Conservation (phyloP, 30 jellyfish, hydroid and myxozoan genomes). For the Cassiopea xamachana region DNA sequence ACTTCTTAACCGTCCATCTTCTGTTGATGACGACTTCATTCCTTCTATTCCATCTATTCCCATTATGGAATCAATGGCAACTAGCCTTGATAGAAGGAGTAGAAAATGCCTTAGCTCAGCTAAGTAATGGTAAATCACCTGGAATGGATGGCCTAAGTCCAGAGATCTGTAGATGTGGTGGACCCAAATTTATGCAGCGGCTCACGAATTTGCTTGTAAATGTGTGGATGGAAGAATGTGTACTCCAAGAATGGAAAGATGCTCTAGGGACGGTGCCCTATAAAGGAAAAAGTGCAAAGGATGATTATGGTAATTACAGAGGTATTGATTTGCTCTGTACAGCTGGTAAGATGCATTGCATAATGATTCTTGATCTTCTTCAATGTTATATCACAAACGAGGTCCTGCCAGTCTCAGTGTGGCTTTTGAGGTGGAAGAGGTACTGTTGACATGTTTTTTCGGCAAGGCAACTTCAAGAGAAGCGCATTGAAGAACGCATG, state of each 20-base stretch:
- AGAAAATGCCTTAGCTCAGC: background rate
- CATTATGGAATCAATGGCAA: background rate
- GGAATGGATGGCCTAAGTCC: constrained; percentile 16
- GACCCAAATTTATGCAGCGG: background rate
- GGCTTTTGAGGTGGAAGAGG: constrained; percentile 29
- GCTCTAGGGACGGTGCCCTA: background rate
- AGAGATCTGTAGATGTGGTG: constrained; percentile 3
- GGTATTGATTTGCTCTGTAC: constrained; percentile 23
- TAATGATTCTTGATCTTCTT: constrained; percentile 9
- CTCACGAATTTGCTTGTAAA: background rate
- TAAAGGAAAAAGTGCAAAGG: constrained; percentile 2
- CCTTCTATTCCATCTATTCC: constrained; percentile 14
- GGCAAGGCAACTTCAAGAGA: constrained; percentile 44
- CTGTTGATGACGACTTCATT: constrained; percentile 4
- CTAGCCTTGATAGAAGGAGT: constrained; percentile 6
- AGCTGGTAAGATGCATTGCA: constrained; percentile 9
- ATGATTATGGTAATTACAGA: background rate
- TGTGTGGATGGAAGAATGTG: background rate
- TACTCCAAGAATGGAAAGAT: constrained; percentile 11
- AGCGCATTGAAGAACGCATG: constrained; percentile 3
- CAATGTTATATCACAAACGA: background rate
- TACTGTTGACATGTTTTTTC: constrained; percentile 30
- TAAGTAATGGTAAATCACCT: constrained; percentile 11
- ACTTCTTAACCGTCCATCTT: constrained; percentile 20
- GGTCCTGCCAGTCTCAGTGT: constrained; percentile 32